Percentiles rank a stretch among this genome's conserved stretches.
phyloP scores from a whole-genome alignment of 2,888 invertebrate species.

The Lepidocyrtinus sp. region DNA sequence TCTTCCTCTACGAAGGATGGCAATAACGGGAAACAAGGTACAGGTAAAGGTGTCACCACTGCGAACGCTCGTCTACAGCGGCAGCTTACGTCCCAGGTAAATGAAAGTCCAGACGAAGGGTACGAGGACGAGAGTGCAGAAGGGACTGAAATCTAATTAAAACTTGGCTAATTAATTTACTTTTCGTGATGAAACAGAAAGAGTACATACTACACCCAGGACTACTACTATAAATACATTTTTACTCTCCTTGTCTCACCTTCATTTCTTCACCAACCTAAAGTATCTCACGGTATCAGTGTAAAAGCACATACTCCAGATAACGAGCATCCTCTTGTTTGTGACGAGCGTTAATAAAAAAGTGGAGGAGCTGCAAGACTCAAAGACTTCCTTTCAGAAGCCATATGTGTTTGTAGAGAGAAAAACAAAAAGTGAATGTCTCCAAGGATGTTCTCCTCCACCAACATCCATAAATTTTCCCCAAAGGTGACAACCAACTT shows the following conservation, averaged over 20 bases:
- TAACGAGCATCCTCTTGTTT: neutral
- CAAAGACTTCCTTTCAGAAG: neutral
- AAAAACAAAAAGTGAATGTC: conserved; percentile 21
- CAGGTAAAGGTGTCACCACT: conserved; percentile 38
- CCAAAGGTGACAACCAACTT: conserved; percentile 31
- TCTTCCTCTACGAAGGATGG: conserved; percentile 11
- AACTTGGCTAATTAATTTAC: conserved; percentile 55
- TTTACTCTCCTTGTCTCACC: neutral
- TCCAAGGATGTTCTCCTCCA: conserved; percentile 1
- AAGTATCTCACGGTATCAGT: too few relatives aligned
- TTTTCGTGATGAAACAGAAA: conserved; percentile 42
- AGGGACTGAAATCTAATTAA: conserved; percentile 79
- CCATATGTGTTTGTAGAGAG: conserved; percentile 5
- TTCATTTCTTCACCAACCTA: conserved; percentile 16
- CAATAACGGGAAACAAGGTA: conserved; percentile 27
- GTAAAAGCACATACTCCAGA: too few relatives aligned
- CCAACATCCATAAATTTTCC: conserved; percentile 36
- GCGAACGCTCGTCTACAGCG: conserved; percentile 66
- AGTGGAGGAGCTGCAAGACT: conserved; percentile 2
- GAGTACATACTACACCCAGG: neutral
- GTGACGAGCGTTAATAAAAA: neutral
- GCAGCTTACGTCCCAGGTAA: conserved; percentile 69
- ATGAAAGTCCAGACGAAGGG: conserved; percentile 88
- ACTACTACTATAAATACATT: neutral
- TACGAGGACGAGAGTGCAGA: conserved; percentile 84